phyloP scores from a whole-genome alignment of 1,140 invertebrate species.

The Calosoma granatense region DNA sequence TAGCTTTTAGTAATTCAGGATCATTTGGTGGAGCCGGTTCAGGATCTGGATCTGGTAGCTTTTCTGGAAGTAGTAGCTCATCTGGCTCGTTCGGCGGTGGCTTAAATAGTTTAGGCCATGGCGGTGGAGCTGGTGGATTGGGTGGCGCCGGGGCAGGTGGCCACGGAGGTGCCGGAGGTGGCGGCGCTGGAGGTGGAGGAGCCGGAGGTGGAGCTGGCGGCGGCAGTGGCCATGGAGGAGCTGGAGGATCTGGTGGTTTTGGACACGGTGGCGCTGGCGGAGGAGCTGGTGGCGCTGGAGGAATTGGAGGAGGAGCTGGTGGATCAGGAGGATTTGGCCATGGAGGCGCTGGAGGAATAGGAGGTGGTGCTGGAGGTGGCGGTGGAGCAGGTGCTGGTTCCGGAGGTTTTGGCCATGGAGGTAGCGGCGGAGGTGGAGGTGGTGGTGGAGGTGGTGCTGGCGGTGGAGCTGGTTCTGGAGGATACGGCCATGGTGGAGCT shows the following conservation, averaged over 20 bases:
- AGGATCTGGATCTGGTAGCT: conserved; percentile 2
- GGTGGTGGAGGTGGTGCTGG: conserved; percentile 13
- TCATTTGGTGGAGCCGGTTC: neutral
- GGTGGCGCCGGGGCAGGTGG: neutral
- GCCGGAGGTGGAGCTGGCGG: conserved; percentile 18
- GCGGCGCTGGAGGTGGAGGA: conserved; percentile 17
- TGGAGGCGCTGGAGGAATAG: conserved; percentile 13
- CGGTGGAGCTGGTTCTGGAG: conserved; percentile 31
- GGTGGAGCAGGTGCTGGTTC: conserved; percentile 13
- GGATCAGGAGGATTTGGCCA: conserved; percentile 16
- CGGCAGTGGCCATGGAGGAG: conserved; percentile 18
- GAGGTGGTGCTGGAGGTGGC: conserved; percentile 17
- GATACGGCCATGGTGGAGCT: conserved; percentile 25
- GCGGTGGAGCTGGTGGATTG: neutral
- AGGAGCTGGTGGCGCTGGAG: conserved; percentile 13
- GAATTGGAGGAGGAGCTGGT: conserved; percentile 15
- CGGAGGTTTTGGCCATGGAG: neutral
- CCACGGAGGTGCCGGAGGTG: conserved; percentile 10
- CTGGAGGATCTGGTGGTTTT: conserved; percentile 16
- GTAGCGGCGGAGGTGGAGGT: conserved; percentile 16
- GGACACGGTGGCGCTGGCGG: conserved; percentile 13
- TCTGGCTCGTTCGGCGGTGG: neutral
- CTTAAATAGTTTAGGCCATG: neutral
- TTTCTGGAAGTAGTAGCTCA: neutral
- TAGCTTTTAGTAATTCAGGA: neutral